Base-by-base conservation (phyloP, 2,113 vertebrate genomes). In the Cyphomyrus discorhynchus region DNA sequence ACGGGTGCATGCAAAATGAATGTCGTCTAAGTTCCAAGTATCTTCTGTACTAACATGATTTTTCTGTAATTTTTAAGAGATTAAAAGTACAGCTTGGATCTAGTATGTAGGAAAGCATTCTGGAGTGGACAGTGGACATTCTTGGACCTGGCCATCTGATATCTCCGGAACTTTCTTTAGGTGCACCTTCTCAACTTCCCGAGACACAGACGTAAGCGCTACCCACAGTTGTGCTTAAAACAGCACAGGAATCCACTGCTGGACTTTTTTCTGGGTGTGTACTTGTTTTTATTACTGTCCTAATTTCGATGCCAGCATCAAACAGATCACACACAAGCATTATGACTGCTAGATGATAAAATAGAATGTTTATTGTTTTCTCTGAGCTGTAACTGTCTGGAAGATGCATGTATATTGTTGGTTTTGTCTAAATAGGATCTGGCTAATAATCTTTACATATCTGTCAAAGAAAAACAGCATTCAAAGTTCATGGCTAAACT, bases 121-220 rank as follows among this genome's bases (percentile, higher is more conserved):
- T 90, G 91, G 92, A 50, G 66, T 21, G 47, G 19, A 31, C 24
- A 42, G 66, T 58, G 46, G 66, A 89, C 42, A 92, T 92, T 87
- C 66, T 90, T 74, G 66, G 89, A 89, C 77, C 92, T 93, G 92
- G 88, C 87, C 90, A 94, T 93, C 91, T 91, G 89, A 92, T 92
- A 89, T 84, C 89, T 91, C 80, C 88, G 89, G 74, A 91, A 90
- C 88, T 93, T 91, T 90, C 92, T 93, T 92, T 94, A 93, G 87
- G 94, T 92, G 35, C 45, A 84, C 92, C 94, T 92, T 90, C 89
- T 74, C 88, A 88, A 85, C 89, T 87, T 89, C 90, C 89, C 82
- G 52, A 80, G 62, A 89, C 89, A 90, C 89, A 90, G 85, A 62
- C 82, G 86, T 87, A 24, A 85, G 74, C 88, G 90, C 15, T 42